phyloP scores from a whole-genome alignment of 2,888 invertebrate genomes.

The Magallana nippona region DNA sequence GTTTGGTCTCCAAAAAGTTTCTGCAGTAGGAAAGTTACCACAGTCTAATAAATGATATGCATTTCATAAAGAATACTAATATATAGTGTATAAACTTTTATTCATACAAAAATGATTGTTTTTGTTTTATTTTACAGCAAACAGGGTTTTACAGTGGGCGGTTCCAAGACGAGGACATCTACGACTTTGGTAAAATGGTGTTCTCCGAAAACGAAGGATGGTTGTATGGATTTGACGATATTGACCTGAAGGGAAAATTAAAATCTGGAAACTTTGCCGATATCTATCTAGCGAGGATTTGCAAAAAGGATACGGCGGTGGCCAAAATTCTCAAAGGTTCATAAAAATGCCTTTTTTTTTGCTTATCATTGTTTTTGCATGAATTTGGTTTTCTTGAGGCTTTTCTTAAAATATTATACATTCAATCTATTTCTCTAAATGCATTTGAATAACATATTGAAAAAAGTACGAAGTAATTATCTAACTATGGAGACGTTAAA shows the following conservation, averaged over 20 bases:
- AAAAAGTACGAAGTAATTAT: too few species aligned
- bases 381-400: too few species aligned
- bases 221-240: conserved; percentile 34
- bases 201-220: conserved; percentile 11
- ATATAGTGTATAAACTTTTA: too few species aligned
- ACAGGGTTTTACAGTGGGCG: conserved; percentile 39
- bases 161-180: conserved; percentile 42
- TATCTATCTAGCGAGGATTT: conserved; percentile 30
- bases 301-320: conserved; percentile 8
- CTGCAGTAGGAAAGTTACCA: too few species aligned
- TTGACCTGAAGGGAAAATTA: conserved; percentile 24
- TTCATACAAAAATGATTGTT: neutral
- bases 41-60: too few species aligned
- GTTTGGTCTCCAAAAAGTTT: too few species aligned
- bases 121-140: neutral
- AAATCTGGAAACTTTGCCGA: conserved; percentile 36
- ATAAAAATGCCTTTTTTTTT: neutral
- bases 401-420: too few species aligned
- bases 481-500: too few species aligned
- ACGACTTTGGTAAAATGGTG: conserved; percentile 30
- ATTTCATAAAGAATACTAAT: too few species aligned
- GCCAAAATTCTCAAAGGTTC: conserved; percentile 34
- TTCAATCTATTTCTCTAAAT: too few species aligned
- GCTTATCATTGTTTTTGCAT: neutral
- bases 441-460: too few species aligned